These are phyloP conservation scores for Nycticorax nycticorax DNA, from an alignment of 2,113 vertebrate genomes.

Conservation along the genomic window DNA sequence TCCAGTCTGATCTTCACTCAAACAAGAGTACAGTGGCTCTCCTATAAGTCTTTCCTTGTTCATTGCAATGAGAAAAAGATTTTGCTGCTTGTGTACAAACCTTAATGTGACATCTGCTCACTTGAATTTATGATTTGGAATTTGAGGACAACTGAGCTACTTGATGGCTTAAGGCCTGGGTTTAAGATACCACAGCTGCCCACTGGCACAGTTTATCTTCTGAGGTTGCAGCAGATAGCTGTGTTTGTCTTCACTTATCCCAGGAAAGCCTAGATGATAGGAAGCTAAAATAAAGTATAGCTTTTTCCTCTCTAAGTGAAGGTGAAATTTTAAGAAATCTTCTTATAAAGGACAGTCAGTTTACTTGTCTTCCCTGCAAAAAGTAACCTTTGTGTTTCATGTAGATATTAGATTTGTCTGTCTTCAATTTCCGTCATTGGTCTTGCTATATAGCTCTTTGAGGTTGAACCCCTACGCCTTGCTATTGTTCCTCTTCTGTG, in stretches of 20 bases:
- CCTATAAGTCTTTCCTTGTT: not conserved
- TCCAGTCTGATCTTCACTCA: not conserved
- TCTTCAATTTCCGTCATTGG: not conserved
- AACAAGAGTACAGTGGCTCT: not conserved
- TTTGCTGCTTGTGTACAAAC: not conserved
- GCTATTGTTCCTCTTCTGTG: not conserved
- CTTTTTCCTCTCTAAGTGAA: not conserved
- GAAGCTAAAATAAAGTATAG: not conserved
- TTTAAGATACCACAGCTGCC: not conserved
- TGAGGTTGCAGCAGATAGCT: not conserved
- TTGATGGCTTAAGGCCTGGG: not conserved
- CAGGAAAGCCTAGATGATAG: too few species aligned
- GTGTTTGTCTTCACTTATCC: not conserved
- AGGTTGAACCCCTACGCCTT: not conserved
- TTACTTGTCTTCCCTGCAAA: not conserved
- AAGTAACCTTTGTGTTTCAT: not conserved
- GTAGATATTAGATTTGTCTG: not conserved
- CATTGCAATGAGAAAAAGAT: not conserved
- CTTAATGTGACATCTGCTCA: not conserved
- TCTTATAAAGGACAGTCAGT: not conserved
- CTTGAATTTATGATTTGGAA: not conserved
- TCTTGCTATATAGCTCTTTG: not conserved
- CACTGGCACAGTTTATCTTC: not conserved
- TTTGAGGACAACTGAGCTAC: not conserved
- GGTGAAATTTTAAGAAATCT: not conserved